phyloP scores from a whole-genome alignment of 2,113 vertebrate genomes.

The Strigops habroptila region DNA sequence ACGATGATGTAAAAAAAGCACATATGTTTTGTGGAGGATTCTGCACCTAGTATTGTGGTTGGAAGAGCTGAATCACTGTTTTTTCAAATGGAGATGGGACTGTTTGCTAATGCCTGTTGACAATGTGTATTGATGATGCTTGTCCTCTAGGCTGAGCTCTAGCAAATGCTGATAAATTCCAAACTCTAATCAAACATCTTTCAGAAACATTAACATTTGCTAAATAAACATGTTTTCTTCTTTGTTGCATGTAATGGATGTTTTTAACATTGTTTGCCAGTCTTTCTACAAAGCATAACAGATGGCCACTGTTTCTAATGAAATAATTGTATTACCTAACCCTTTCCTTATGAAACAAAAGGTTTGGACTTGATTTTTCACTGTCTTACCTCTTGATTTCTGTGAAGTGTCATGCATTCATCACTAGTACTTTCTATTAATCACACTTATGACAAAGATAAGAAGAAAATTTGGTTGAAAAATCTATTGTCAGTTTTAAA shows the following conservation, averaged over 20 bases:
- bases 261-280: not conserved
- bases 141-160: not conserved
- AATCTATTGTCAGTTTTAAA: not conserved
- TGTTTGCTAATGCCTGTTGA: not conserved
- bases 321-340: not conserved
- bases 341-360: not conserved
- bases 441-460: not conserved
- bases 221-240: constrained; percentile 10
- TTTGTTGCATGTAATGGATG: not conserved
- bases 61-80: not conserved
- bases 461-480: not conserved
- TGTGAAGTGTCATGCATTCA: not conserved
- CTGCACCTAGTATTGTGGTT: not conserved
- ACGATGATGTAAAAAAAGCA: not conserved
- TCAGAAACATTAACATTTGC: constrained; percentile 24
- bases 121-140: not conserved
- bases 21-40: not conserved
- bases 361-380: not conserved
- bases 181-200: constrained; percentile 9
- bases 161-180: not conserved
- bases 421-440: not conserved
- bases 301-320: not conserved
- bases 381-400: not conserved
- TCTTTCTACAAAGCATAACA: not conserved
- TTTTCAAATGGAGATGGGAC: not conserved